Evolutionary conservation across 2,113 vertebrate species (phyloP).

Genomic region (Alexandromys fortis): DNA sequence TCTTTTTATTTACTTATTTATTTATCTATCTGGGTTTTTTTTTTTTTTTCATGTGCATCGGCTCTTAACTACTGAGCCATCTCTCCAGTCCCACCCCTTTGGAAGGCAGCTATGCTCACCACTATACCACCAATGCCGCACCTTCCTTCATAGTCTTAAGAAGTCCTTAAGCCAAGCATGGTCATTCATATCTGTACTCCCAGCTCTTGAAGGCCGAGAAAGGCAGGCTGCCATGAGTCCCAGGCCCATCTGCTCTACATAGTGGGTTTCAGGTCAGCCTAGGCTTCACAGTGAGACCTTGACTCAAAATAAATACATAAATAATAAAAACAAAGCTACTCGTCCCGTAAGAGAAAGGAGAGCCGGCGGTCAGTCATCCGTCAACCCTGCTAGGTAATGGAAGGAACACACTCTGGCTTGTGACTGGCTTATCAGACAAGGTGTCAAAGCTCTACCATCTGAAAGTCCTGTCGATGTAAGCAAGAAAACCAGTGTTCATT

Average conservation of each 20-base stretch:
- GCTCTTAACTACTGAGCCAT: background rate
- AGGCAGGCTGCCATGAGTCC: background rate
- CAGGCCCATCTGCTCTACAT: too few relatives aligned
- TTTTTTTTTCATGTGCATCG: background rate
- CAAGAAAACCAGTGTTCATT: background rate
- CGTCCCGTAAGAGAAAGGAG: background rate
- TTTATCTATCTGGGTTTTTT: too few relatives aligned
- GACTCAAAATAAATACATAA: background rate
- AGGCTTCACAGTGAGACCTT: background rate
- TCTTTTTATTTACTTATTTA: background rate
- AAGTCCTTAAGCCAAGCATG: background rate
- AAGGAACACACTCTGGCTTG: rapidly evolving
- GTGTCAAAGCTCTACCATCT: rapidly evolving
- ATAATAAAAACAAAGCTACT: background rate
- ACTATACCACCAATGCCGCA: slow-evolving; percentile 87
- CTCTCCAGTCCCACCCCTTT: background rate
- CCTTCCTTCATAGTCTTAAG: background rate
- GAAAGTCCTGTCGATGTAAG: background rate
- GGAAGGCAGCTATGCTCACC: slow-evolving; percentile 90
- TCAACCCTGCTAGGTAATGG: background rate
- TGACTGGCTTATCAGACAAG: background rate
- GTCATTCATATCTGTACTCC: background rate
- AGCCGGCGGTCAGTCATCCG: rapidly evolving
- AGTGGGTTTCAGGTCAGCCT: background rate
- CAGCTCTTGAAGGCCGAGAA: background rate